A percentile compares a stretch with the other conserved stretches of the same genome.
phyloP scores from a whole-genome alignment of 2,113 vertebrate species.

The pig (Sus scrofa) region DNA sequence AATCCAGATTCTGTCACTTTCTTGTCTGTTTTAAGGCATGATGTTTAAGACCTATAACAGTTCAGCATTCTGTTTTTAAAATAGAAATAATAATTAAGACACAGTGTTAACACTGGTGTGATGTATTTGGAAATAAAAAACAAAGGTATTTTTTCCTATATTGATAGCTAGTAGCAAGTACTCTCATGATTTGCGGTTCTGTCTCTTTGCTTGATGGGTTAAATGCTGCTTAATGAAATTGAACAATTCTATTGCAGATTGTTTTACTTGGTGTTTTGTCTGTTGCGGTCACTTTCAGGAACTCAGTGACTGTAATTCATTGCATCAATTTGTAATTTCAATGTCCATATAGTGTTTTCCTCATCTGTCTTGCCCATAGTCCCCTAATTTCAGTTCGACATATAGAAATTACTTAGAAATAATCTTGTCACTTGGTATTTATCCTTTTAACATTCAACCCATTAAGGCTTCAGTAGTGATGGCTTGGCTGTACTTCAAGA shows the following conservation, averaged over 20 bases:
- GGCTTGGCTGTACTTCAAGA: conserved; percentile 42
- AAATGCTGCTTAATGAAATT: conserved; percentile 58
- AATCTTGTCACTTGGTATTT: conserved; percentile 54
- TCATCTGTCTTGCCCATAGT: conserved; percentile 20
- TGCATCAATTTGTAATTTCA: conserved; percentile 41
- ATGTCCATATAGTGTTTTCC: not conserved
- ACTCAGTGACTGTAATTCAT: conserved; percentile 41
- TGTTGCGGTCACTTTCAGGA: conserved; percentile 47
- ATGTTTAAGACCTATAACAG: not conserved
- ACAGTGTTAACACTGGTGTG: not conserved
- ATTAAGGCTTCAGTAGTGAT: conserved; percentile 43
- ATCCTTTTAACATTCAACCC: not conserved
- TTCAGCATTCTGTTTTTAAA: conserved; percentile 45
- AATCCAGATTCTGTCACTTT: not conserved
- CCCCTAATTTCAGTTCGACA: conserved; percentile 35
- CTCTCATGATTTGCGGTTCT: conserved; percentile 32
- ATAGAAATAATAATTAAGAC: conserved; percentile 34
- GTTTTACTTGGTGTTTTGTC: not conserved
- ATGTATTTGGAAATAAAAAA: not conserved
- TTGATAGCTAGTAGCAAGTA: not conserved
- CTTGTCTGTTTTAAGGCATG: not conserved
- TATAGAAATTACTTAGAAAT: conserved; percentile 56
- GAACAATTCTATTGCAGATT: conserved; percentile 44
- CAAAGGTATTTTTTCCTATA: not conserved
- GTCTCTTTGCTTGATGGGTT: conserved; percentile 26